Base-by-base conservation (phyloP, 1,140 invertebrate genomes). In the Cylas formicarius region DNA sequence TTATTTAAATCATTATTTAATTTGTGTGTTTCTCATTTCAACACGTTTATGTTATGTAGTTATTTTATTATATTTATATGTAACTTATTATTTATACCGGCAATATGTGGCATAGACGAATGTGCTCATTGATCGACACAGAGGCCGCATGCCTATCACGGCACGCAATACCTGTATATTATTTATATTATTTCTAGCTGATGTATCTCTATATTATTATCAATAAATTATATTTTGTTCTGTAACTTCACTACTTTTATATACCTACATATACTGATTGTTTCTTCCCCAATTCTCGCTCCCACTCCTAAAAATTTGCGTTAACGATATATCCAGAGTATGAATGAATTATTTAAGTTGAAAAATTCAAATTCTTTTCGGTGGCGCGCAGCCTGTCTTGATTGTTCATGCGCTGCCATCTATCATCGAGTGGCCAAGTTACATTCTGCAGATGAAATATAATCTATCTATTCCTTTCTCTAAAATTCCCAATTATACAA, bases 31-130 rank as follows among this genome's bases (percentile, higher is more conserved):
- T 64, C 56, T 60, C 54, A 54, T 60, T 53, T 56, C 60, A 54
- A 61, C 52, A 58, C 53, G 58, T 63, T 62, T 63, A 66, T 66
- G 63, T 66, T 66, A 65, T 64, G 44, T 65, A 61, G 57, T 63
- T 64, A 63, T 65, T 65, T 65, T 66, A 63, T 62, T 63, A 62
- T 65, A 63, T 66, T 65, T 65, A 66, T 66, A 61, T 65, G 59
- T 66, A 66, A 65, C 63, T 66, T 66, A 66, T 65, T 65, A 63
- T 65, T 62, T 65, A 65, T 65, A 62, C 39, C 31, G 42, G 51
- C 50, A 55, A 56, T 59, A 56, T 53, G 53, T 56, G 54, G 31
- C 6, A 38, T 47, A 54, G 56, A 60, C 60, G 53, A 62, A 46
- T 59, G 56, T 59, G 57, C 48, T 53, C 43, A 37, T 50, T 44